Conservation (phyloP, 2,888 invertebrate species). For the Nymphalis polychloros region DNA sequence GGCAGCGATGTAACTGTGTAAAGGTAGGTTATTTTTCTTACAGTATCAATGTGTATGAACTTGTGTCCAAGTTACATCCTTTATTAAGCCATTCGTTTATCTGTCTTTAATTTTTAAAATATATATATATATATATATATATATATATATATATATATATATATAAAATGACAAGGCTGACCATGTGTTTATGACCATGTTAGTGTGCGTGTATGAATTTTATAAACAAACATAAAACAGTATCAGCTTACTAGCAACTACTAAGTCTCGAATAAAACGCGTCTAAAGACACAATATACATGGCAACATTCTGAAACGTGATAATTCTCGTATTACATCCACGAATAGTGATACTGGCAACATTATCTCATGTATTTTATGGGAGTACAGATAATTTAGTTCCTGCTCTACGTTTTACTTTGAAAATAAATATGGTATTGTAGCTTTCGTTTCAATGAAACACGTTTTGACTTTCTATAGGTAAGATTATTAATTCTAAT, state of each 20-base stretch:
- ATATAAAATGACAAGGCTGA: not conserved
- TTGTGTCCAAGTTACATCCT: too few species aligned
- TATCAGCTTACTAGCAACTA: conserved; percentile 30
- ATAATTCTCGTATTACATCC: conserved; percentile 30
- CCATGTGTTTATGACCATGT: not conserved
- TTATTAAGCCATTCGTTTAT: too few species aligned
- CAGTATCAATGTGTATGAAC: too few species aligned
- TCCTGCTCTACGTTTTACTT: conserved; percentile 3
- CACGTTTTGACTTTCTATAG: conserved; percentile 4
- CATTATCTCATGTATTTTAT: conserved; percentile 11
- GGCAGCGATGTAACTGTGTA: too few species aligned
- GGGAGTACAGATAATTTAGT: conserved; percentile 7
- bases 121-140: too few species aligned
- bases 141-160: too few species aligned
- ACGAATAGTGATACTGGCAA: conserved; percentile 8
- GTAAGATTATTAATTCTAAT: not conserved
- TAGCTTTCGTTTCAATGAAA: not conserved
- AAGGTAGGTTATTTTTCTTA: too few species aligned
- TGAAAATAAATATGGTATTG: not conserved
- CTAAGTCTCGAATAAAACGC: conserved; percentile 23
- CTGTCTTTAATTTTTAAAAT: not conserved
- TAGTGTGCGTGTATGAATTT: conserved; percentile 8
- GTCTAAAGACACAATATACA: conserved; percentile 13
- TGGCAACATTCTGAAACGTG: conserved; percentile 22
- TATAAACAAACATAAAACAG: conserved; percentile 23